Percentiles rank a stretch among this genome's conserved stretches.
Conservation (phyloP, 37 sponge, comb jelly and placozoan species). For the Tethya wilhelma region DNA sequence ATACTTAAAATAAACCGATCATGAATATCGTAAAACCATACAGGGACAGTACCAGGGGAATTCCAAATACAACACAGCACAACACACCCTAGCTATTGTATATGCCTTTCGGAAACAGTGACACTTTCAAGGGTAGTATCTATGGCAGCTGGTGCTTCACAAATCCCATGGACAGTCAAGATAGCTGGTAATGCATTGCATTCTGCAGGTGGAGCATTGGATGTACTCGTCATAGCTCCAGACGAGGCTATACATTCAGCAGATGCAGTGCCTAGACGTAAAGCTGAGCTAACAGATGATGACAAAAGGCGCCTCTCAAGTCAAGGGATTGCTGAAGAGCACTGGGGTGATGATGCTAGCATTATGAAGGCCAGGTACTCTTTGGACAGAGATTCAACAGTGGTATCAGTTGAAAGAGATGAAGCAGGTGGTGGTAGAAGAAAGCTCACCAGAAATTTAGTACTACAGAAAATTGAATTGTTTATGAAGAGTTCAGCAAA, state of each 20-base stretch:
- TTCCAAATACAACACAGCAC: too few relatives aligned
- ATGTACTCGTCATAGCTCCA: neutral
- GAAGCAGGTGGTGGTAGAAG: neutral
- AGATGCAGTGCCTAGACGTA: neutral
- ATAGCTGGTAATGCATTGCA: neutral
- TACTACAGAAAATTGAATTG: neutral
- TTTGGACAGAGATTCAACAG: neutral
- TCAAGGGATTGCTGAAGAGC: neutral
- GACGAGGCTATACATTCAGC: neutral
- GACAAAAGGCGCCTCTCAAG: neutral
- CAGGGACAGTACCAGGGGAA: too few relatives aligned
- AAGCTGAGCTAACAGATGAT: constrained; percentile 5
- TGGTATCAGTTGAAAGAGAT: neutral
- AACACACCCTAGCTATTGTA: too few relatives aligned
- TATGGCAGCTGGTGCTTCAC: too few relatives aligned
- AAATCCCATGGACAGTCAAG: too few relatives aligned
- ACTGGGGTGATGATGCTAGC: neutral
- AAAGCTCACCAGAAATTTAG: neutral
- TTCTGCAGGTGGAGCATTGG: neutral
- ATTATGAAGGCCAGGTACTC: neutral
- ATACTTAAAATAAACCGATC: too few relatives aligned
- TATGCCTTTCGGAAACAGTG: too few relatives aligned
- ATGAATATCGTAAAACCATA: too few relatives aligned
- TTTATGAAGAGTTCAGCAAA: neutral
- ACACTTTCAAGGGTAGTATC: too few relatives aligned